These are phyloP conservation scores for Bombus balteatus DNA, from an alignment of 1,140 invertebrate genomes.

Conservation along the genomic window DNA sequence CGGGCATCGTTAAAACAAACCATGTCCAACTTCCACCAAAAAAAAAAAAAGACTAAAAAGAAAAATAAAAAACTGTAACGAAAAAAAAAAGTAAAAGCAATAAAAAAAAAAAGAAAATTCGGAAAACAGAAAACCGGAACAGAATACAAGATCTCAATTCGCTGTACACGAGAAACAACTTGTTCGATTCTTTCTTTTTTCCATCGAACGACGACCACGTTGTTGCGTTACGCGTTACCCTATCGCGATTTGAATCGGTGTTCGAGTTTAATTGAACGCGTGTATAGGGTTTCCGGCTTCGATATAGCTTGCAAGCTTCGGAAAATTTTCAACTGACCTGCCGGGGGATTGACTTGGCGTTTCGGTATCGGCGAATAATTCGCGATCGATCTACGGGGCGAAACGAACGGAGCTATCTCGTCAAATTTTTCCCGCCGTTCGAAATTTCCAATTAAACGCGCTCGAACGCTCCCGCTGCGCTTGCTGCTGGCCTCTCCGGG, in stretches of 20 bases:
- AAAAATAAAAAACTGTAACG: neutral
- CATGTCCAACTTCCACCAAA: neutral
- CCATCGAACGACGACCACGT: neutral
- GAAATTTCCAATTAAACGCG: conserved; percentile 60
- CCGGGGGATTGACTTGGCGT: conserved; percentile 16
- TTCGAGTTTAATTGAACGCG: conserved; percentile 35
- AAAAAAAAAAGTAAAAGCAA: too few species aligned
- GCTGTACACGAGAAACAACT: neutral
- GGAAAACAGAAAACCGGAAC: neutral
- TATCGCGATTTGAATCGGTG: neutral
- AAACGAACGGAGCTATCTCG: conserved; percentile 5
- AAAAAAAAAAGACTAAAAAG: neutral
- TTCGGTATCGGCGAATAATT: conserved; percentile 47
- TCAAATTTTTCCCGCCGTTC: conserved; percentile 45
- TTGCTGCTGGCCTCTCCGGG: neutral
- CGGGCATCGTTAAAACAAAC: neutral
- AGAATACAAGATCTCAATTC: neutral
- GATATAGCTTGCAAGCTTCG: neutral
- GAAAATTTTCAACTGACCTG: conserved; percentile 46
- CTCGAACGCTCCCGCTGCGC: neutral
- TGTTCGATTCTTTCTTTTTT: neutral
- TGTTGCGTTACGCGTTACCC: conserved; percentile 4
- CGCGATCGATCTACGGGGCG: conserved; percentile 40
- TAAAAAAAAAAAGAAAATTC: neutral
- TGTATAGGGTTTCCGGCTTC: conserved; percentile 17